Base-by-base conservation (phyloP, 2,113 vertebrate species). In the Malurus elegans region DNA sequence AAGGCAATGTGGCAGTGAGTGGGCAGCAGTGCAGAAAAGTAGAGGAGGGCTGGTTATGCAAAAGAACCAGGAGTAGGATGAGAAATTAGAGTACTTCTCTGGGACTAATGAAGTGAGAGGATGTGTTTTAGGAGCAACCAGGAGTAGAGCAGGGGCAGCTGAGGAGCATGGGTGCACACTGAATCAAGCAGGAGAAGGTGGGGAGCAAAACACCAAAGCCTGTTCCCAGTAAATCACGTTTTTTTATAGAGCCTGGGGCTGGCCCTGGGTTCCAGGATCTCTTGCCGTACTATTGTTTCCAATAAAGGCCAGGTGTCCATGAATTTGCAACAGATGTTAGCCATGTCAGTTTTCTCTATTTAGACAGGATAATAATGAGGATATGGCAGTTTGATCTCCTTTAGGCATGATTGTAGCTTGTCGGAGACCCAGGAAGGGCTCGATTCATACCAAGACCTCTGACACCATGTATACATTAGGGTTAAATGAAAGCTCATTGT, bases 301-400 rank as follows among this genome's bases (percentile, higher is more conserved):
- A 67, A 1, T 34, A 40, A 50, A 17, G 44, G 14, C 36, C 32
- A 31, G 11, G 28, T 25, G 28, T 28, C 21, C 13, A 4, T 32
- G 26, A 51, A 14, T 60, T 91, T 51, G 17, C 34, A 79, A 26
- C 8, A 42, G 16, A 54, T 26, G 17, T 32, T 92, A 50, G 8
- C 16, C 3, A 0, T n/a, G 12, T 2, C 20, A 51, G 15, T 32
- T 86, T 79, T 24, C 32, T 64, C 48, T 79, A 42, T 75, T 67
- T 64, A 72, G 23, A 60, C 11, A 71, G 8, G 4, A 14, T 28
- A 73, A 66, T 57, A 61, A 62, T n/a, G 23, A 67, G 6, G 6
- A 21, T 31, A 5, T 1, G 3, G 10, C 1, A 0, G 6, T 62
- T 20, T 60, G 23, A 23, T 47, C 18, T 86, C 8, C 48, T 60